phyloP scores from a whole-genome alignment of 2,113 vertebrate species.

The Puffinus mauretanicus region DNA sequence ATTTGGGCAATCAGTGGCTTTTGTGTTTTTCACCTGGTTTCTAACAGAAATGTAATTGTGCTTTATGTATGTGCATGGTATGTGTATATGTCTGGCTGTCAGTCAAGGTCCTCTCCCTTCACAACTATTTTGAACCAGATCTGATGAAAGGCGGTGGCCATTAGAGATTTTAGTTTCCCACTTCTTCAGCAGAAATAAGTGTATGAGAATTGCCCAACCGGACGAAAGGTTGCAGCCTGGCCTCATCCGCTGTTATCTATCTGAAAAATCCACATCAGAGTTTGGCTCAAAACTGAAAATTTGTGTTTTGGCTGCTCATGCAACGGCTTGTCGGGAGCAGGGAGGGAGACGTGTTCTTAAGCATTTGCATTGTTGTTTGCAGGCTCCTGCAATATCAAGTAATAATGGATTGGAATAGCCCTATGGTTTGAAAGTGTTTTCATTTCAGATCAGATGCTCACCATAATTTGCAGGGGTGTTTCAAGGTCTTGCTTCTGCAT shows the following conservation, averaged over 20 bases:
- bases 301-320: neutral
- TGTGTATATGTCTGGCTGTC: neutral
- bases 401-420: neutral
- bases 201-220: neutral
- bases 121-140: neutral
- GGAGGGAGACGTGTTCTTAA: neutral
- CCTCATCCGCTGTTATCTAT: neutral
- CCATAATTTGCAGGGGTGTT: neutral
- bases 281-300: neutral
- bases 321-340: neutral
- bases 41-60: neutral
- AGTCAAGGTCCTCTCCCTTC: neutral
- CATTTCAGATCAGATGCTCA: neutral
- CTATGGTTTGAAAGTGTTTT: neutral
- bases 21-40: neutral
- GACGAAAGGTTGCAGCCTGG: neutral
- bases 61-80: neutral
- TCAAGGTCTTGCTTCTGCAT: neutral
- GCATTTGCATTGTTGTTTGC: neutral
- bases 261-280: neutral
- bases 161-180: neutral
- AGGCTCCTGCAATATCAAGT: neutral
- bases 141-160: neutral
- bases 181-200: neutral
- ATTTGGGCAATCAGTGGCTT: neutral